Evolutionary conservation across 1,140 invertebrate genomes (phyloP), one percentile per base, ranked within the genome.

Genomic region (Drosophila sproati): DNA sequence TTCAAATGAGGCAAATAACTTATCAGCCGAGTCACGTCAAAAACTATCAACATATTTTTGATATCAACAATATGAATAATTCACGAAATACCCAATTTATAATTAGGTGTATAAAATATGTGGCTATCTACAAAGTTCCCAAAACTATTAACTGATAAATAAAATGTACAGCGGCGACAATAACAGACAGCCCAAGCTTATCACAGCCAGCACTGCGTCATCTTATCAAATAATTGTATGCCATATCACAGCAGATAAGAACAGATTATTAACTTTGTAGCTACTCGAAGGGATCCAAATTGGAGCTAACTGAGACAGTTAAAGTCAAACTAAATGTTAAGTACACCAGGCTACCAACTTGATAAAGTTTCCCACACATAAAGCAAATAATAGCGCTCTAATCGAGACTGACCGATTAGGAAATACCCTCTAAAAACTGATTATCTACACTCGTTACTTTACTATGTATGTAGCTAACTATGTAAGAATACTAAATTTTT

Each of bases 281-380:
- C 45, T 50, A 54, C 59, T 39, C 28, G 45, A 10, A 10, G 4
- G 20, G 5, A 12, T 20, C 43, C 29, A 55, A 72, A 70, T 43
- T 41, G 20, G 34, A 41, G 35, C 50, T 28, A 52, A 60, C 31
- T 45, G 37, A 47, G 43, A 39, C 29, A 56, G 69, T 81, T 82
- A 62, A 82, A 71, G 2, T 12, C 63, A 75, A 78, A 64, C 78
- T 63, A 71, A 41, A 62, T 60, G 20, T 45, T 31, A 47, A 57
- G 39, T 66, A 37, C 45, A 47, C 10, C 28, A 12, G 50, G 50
- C 3, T 5, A 28, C 10, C 34, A 34, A 55, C 51, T 62, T 52
- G 48, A 63, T 61, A 62, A 76, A 80, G 66, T 83, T 80, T 83
- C 80, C 76, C 80, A 82, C 47, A 63, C 41, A 60, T 55, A 63